Base-by-base conservation (phyloP, 2,888 invertebrate genomes). In the Syrphus vitripennis region DNA sequence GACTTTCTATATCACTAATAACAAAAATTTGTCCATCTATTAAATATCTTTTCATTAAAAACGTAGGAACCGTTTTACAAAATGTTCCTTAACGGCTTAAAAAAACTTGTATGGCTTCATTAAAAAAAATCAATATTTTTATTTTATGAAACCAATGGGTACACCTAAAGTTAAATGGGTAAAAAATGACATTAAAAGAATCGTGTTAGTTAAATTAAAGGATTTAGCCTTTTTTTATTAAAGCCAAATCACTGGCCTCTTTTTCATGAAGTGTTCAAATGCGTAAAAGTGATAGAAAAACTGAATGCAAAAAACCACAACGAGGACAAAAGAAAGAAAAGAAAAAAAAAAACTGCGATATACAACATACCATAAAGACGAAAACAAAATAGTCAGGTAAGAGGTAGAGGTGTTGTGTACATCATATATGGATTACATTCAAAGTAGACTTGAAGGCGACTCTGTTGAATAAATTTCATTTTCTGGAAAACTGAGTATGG, bases 221-320 rank as follows among this genome's bases (percentile, higher is more conserved):
- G 3, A 31, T 29, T 63, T 45, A 34, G n/a, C n/a, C n/a, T n/a
- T 31, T 29, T 40, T 40, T 9, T 24, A 40, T 61, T 42, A 21
- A 63, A 42, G 63, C 42, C 26, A 61, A 59, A 53, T 42, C 59
- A 65, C 31, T 76, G 61, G 48, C 65, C 63, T 76, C 71, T 82
- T 71, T 82, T 65, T 48, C 76, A 71, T 82, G 81, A 65, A 65
- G 29, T 48, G 10, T 82, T 57, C 53, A 24, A 71, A 65, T 70
- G 55, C 10, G 12, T 21, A 45, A 6, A 71, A 45, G 19, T 65
- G 61, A 74, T 37, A 26, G 14, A 57, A 63, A 37, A 19, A 65
- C 29, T 5, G 12, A 9, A 21, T 31, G 21, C 9, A 65, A 63
- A 37, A 21, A 76, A 70, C 24, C 37, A 65, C 16, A 76, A 63